Evolutionary conservation across 1,140 invertebrate genomes (phyloP).

Genomic region (Cydia splendana): DNA sequence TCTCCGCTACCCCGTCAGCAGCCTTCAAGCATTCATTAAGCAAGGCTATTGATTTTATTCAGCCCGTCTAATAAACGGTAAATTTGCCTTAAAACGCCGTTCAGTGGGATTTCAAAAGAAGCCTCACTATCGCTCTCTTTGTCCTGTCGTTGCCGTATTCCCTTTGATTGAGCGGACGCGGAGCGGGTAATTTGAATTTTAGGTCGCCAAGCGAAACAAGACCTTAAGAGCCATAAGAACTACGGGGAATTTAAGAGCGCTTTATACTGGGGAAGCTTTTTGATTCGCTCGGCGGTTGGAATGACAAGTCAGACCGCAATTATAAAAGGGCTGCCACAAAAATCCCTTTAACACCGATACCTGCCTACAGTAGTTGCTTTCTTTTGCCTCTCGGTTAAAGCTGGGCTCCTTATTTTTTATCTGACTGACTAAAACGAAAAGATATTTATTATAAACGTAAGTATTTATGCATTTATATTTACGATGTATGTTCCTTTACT

Average conservation of each 20-base stretch:
- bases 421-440: neutral
- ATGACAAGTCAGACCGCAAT: conserved; percentile 40
- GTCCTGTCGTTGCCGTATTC: conserved; percentile 38
- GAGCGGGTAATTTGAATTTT: neutral
- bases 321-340: conserved; percentile 46
- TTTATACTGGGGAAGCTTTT: neutral
- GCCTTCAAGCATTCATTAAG: conserved; percentile 69
- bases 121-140: conserved; percentile 51
- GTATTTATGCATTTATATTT: no score
- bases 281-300: neutral
- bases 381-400: neutral
- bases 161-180: neutral
- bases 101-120: conserved; percentile 49
- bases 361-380: conserved; percentile 25
- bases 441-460: neutral
- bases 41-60: conserved; percentile 65
- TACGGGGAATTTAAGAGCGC: no score
- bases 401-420: neutral
- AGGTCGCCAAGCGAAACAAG: neutral
- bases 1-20: conserved; percentile 63
- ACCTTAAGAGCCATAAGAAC: neutral
- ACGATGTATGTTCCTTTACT: no score
- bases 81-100: conserved; percentile 55
- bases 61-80: conserved; percentile 62
- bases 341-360: conserved; percentile 38